Conservation (phyloP, 2,888 invertebrate species). For the Chrysomela aeneicollis region DNA sequence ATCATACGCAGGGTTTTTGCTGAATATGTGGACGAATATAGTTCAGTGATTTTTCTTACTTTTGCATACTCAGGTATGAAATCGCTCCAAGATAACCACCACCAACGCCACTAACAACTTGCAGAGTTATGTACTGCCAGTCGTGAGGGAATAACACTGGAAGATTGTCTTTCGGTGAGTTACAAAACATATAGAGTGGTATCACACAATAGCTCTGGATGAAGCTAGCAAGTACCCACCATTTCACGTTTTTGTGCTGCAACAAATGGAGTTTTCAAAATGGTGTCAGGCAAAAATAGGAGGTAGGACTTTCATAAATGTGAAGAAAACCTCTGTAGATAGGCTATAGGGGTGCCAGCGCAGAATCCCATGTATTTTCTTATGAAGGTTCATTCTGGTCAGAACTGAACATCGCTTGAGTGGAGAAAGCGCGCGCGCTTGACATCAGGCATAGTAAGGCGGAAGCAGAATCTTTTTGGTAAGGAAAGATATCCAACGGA, state of each 20-base stretch:
- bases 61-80: constrained; percentile 21
- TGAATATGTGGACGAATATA: not conserved
- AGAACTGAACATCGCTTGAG: no score
- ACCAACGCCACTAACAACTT: not conserved
- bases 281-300: not conserved
- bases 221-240: constrained; percentile 70
- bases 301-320: no score
- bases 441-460: no score
- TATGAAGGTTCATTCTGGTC: no score
- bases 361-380: no score
- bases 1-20: not conserved
- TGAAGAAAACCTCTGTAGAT: no score
- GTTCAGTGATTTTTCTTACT: constrained; percentile 20
- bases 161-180: constrained; percentile 79
- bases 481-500: no score
- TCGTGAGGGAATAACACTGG: constrained; percentile 64
- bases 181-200: constrained; percentile 86
- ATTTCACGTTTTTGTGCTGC: constrained; percentile 73
- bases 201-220: constrained; percentile 72
- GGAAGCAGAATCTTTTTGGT: no score
- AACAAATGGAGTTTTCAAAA: constrained; percentile 39
- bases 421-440: no score
- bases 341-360: no score
- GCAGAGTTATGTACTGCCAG: constrained; percentile 22
- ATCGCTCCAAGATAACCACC: constrained; percentile 16